Evolutionary conservation across 2,113 vertebrate genomes (phyloP), one percentile per base, ranked within the genome.

Genomic region (Theristicus caerulescens): DNA sequence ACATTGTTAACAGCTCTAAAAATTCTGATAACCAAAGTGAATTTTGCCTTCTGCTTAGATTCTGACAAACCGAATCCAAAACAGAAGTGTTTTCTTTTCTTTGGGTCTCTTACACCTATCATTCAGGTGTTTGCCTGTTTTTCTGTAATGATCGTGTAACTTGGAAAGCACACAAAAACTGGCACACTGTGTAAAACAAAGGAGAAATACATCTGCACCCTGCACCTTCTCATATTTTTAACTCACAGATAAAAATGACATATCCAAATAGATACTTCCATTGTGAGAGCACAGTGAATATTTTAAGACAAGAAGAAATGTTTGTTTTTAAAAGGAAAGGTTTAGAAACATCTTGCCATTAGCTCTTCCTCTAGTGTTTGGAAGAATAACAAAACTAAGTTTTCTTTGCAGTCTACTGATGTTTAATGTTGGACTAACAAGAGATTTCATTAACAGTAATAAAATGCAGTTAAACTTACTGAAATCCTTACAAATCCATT

Each of bases 101-200:
- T 42, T 61, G 38, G 7, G 52, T 57, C 32, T 88, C 64, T 81
- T 72, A 58, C 17, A 82, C 19, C 20, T 52, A 84, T 21, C 62
- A 59, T 19, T 93, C 76, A 95, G 89, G 87, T 90, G 59, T 78
- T 94, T 64, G 55, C 40, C 82, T 91, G 38, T 38, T 95, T 78
- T 92, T 74, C 82, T 91, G 20, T 58, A 85, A 67, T 7, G 58
- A 64, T 72, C 3, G 0, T 44, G 12, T 38, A 96, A 71, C 57
- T 90, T 87, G 73, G 42, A 82, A 91, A 71, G 66, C 61, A 93
- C 55, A 90, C 36, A 76, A 52, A 6, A 95, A 92, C 19, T 74
- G 51, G 72, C 66, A 91, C 2, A 1, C 31, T 40, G 21, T 11
- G 62, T 59, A 58, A 95, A 94, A 87, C 54, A 92, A 90, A 94